phyloP scores from a whole-genome alignment of 2,113 vertebrate genomes.

The Synodontis membranacea region DNA sequence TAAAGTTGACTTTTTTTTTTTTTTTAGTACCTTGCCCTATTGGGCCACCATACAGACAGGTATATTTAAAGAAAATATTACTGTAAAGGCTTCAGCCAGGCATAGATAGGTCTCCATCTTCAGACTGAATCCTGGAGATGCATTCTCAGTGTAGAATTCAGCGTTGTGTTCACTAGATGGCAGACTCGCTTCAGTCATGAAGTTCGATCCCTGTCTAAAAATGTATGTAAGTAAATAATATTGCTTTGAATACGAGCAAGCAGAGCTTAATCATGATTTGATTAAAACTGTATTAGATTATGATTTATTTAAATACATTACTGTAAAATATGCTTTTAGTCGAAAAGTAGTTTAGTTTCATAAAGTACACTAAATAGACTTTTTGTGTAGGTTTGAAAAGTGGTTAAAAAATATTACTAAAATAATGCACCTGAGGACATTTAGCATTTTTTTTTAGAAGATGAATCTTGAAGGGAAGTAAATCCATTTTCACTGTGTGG shows the following conservation, averaged over 20 bases:
- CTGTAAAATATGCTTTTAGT: neutral
- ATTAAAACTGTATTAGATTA: neutral
- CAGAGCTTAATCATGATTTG: neutral
- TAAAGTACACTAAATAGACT: neutral
- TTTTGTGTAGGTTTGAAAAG: neutral
- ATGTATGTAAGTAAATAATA: neutral
- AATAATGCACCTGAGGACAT: neutral
- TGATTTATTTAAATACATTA: neutral
- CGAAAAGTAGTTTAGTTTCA: neutral
- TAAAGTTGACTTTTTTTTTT: too few species aligned
- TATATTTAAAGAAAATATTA: neutral
- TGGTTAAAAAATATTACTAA: neutral
- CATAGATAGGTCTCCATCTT: neutral
- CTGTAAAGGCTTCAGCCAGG: neutral
- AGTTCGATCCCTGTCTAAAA: neutral
- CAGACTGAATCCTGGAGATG: neutral
- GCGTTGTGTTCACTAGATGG: slow-evolving; percentile 44
- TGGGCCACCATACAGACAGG: too few species aligned
- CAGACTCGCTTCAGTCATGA: slow-evolving; percentile 26
- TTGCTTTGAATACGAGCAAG: neutral
- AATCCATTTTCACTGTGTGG: too few species aligned
- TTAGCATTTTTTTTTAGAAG: too few species aligned
- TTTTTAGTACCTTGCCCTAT: too few species aligned
- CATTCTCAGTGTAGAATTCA: neutral
- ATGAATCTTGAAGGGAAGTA: too few species aligned